Base-by-base conservation (phyloP, 2,888 invertebrate genomes). In the Drosophila prostipennis region DNA sequence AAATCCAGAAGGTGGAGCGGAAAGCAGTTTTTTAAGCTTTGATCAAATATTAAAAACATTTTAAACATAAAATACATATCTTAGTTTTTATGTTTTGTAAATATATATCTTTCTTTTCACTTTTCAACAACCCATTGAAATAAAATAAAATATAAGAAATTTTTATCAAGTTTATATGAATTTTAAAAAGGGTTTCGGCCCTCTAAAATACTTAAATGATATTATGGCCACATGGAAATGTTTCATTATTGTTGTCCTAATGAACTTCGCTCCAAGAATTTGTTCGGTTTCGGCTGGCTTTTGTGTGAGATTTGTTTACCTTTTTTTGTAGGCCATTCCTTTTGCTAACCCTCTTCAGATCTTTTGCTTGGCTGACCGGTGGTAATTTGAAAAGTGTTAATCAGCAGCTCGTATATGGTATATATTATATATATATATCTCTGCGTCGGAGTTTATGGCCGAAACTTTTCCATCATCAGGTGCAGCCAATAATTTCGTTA, bases 401-500 rank as follows among this genome's bases (percentile, higher is more conserved):
- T 51, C 51, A 69, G 39, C 43, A 16, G 45, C 26, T 37, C 19
- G 16, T 29, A 34, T 11, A 34, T 11, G 34, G 26, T 26, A 6
- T 26, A 26, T 26, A 26, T 26, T 26, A 26, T 26, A 26, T 34
- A 34, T 34, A 3, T 10, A 34, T 11, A 14, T 55, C 29, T 60
- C 43, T 29, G 36, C 8, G 36, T 23, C 16, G 16, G 34, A 52
- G 26, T 56, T 58, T 39, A 53, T 40, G 43, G 43, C 43, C 36
- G 23, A 32, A 64, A 64, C 37, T 64, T 64, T 64, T 23, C 45
- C 64, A 63, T 63, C 64, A 32, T 39, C 65, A 61, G 61, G 51
- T 64, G 65, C 43, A 65, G 34, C 43, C 64, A 65, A 65, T 65
- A 65, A 65, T 65, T 52, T 65, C 26, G 65, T 65, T 65, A 46